Evolutionary conservation across 2,113 vertebrate species (phyloP).

Genomic region (Centropristis striata): DNA sequence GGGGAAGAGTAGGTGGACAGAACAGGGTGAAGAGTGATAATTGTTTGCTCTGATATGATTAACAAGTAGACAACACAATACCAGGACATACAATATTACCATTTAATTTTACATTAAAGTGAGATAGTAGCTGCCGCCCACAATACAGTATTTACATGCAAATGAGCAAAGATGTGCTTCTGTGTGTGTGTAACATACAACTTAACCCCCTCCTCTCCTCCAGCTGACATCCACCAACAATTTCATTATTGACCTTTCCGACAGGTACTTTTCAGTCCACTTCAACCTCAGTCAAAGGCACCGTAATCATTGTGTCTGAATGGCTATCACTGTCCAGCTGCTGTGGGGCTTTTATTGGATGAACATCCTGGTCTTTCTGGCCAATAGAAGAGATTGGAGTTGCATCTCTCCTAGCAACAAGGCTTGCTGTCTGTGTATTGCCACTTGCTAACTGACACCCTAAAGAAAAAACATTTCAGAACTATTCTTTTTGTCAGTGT

Average conservation of each 20-base stretch:
- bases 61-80: neutral
- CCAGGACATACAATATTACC: neutral
- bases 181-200: conserved; percentile 12
- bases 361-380: conserved; percentile 40
- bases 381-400: conserved; percentile 81
- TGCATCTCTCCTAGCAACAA: conserved; percentile 90
- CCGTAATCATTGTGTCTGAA: conserved; percentile 75
- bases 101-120: neutral
- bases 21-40: neutral
- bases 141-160: neutral
- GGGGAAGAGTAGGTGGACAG: neutral
- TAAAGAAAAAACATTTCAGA: conserved; percentile 63
- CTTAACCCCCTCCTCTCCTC: conserved; percentile 6
- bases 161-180: neutral
- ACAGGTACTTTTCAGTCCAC: conserved; percentile 46
- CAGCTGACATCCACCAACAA: conserved; percentile 12
- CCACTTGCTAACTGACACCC: conserved; percentile 83
- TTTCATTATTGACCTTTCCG: conserved; percentile 49
- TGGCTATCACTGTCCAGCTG: conserved; percentile 47
- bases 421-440: conserved; percentile 73
- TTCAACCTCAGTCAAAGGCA: conserved; percentile 74
- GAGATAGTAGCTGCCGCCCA: too few relatives aligned
- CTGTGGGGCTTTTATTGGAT: conserved; percentile 76
- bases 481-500: neutral
- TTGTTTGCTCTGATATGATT: neutral